Evolutionary conservation across 2,888 invertebrate species (phyloP).

Genomic region (Spicauda simplicius): DNA sequence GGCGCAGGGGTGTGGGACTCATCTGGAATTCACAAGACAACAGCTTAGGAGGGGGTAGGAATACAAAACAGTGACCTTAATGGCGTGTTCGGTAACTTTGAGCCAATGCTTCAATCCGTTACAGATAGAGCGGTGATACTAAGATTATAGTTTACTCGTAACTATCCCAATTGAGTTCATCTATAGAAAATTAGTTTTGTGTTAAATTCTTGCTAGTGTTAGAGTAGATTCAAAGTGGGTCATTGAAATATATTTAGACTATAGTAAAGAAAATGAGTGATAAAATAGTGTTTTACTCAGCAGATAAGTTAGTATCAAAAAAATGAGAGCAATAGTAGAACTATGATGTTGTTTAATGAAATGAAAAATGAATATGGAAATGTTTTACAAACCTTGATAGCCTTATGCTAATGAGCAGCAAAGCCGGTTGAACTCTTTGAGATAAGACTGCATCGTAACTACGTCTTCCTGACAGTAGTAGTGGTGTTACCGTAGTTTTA

Average conservation of each 20-base stretch:
- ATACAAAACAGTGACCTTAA: constrained; percentile 54
- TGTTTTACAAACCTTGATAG: too few species aligned
- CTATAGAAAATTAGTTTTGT: not conserved
- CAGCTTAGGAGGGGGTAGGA: constrained; percentile 74
- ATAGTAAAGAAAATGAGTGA: not conserved
- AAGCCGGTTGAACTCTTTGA: too few species aligned
- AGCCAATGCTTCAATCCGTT: constrained; percentile 23
- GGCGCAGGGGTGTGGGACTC: constrained; percentile 82
- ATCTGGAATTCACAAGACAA: constrained; percentile 84
- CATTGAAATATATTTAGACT: not conserved
- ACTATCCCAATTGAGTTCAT: not conserved
- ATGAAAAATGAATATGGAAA: too few species aligned
- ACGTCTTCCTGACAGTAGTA: too few species aligned
- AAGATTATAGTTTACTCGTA: not conserved
- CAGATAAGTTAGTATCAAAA: not conserved
- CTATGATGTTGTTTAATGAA: not conserved
- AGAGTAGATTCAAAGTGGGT: not conserved
- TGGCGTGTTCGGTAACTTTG: constrained; percentile 40
- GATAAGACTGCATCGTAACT: too few species aligned
- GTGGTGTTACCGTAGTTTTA: too few species aligned
- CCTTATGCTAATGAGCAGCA: too few species aligned
- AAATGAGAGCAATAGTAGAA: not conserved
- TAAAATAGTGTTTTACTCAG: not conserved
- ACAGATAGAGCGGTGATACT: constrained; percentile 19
- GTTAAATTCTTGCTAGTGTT: not conserved